Evolutionary conservation across 2,797 vertebrate species (phyloP).

Genomic region (Amphiprion clarkii): DNA sequence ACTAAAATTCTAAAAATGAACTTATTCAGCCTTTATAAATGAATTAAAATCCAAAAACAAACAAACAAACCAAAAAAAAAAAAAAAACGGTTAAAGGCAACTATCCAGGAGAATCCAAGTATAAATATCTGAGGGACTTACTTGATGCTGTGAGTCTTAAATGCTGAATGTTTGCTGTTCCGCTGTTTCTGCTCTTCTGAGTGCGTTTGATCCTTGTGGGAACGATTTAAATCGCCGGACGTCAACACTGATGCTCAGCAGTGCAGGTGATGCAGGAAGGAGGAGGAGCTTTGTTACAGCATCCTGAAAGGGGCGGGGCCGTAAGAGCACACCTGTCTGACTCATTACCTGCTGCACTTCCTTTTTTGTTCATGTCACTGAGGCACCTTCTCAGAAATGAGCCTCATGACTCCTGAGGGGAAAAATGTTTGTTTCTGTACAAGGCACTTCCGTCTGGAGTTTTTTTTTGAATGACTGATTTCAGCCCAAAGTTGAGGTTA

Average conservation of each 20-base stretch:
- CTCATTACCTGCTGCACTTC: neutral
- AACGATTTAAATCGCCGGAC: constrained; percentile 9
- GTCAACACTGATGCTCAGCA: neutral
- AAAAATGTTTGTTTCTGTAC: no score
- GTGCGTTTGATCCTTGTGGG: neutral
- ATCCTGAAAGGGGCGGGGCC: constrained; percentile 24
- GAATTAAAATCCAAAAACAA: neutral
- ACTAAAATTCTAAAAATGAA: neutral
- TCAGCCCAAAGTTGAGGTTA: no score
- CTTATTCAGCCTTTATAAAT: neutral
- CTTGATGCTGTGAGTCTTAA: constrained; percentile 22
- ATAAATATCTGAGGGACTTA: constrained; percentile 23
- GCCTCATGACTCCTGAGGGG: neutral
- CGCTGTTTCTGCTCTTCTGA: neutral
- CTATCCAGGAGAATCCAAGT: neutral
- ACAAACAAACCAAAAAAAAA: neutral
- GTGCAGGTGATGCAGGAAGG: neutral
- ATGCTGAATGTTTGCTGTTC: neutral
- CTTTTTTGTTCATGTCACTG: neutral
- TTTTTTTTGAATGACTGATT: no score
- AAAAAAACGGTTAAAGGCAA: no score
- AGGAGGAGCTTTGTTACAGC: neutral
- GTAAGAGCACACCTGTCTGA: constrained; percentile 5
- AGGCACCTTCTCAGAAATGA: neutral
- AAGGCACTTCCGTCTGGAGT: no score